Base-by-base conservation (phyloP, 2,888 invertebrate genomes). In the Acronicta aceris region DNA sequence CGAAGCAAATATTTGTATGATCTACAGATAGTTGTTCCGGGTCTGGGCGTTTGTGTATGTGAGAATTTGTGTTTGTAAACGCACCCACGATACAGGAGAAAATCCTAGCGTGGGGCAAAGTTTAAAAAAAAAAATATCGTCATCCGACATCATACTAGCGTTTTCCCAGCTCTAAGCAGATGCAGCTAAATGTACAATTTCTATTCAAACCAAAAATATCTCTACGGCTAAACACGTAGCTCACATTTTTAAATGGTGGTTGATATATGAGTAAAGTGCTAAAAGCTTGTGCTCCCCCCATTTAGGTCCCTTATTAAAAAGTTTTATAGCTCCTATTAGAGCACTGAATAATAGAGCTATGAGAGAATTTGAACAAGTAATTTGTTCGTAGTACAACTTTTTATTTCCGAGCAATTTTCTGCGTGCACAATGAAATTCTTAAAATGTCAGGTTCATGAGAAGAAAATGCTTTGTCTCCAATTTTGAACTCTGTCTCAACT, bases 341-440 rank as follows among this genome's bases (percentile, higher is more conserved):
- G 48, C 33, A 40, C 50, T 65, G 59, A 59, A 66, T 61, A 74
- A 63, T 30, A 45, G 42, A 51, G 41, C 53, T 63, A 59, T 52
- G 46, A 47, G 49, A 54, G 46, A 49, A 65, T 59, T 66, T 57
- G 41, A 58, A 60, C 61, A 62, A 70, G 53, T 67, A 75, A 67
- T 67, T 67, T 60, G 61, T 64, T 53, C 40, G 60, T 51, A 55
- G 57, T 63, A 78, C 50, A 65, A 72, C 52, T 62, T 75, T 77
- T 76, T 72, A 72, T 78, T 67, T 70, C 67, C 50, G 25, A 59
- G 60, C 55, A 65, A 72, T 76, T 67, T 72, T 47, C 58, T 63
- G 70, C 42, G 61, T 67, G 59, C 58, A 63, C 67, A 72, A 70
- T 67, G 55, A 70, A 73, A 70, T 65, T 70, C 56, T 62, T 67